These are phyloP conservation scores for Siniperca scherzeri DNA, from an alignment of 2,797 vertebrate species.

Conservation along the genomic window DNA sequence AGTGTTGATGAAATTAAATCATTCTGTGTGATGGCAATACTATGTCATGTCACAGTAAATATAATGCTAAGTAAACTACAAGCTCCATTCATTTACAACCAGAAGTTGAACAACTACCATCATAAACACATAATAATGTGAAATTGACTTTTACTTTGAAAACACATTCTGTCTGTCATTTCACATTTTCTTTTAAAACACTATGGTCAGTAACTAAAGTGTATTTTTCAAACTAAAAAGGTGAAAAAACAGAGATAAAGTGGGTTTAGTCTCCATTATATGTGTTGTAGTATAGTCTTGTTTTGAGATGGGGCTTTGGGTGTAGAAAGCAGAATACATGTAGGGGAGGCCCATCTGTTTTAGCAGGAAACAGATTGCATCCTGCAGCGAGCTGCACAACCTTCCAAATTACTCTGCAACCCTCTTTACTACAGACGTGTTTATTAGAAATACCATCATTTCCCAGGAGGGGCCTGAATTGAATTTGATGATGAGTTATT, in stretches of 20 bases:
- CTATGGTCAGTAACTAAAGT: not conserved
- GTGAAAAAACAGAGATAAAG: slow-evolving; percentile 27
- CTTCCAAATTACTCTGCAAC: slow-evolving; percentile 75
- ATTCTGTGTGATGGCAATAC: slow-evolving; percentile 23
- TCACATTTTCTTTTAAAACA: not conserved
- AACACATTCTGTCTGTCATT: not conserved
- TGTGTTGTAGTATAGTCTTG: slow-evolving; percentile 26
- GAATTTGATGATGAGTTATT: slow-evolving; percentile 55
- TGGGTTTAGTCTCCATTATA: not conserved
- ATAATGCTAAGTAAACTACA: slow-evolving; percentile 13
- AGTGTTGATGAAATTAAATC: not conserved
- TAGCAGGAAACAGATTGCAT: slow-evolving; percentile 88
- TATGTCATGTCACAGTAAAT: slow-evolving; percentile 17
- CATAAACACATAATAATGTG: not conserved
- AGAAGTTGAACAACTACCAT: not conserved
- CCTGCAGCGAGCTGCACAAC: slow-evolving; percentile 79
- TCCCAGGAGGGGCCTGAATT: slow-evolving; percentile 50
- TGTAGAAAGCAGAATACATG: slow-evolving; percentile 62
- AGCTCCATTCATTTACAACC: not conserved
- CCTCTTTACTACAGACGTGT: slow-evolving; percentile 57
- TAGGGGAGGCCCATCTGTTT: slow-evolving; percentile 82
- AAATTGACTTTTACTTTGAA: not conserved
- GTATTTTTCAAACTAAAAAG: slow-evolving; percentile 20
- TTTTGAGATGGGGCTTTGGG: slow-evolving; percentile 61
- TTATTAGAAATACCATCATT: slow-evolving; percentile 63